These are phyloP conservation scores for Amphimedon queenslandica DNA, from an alignment of 37 sponge, comb jelly and placozoan species.

Conservation along the genomic window DNA sequence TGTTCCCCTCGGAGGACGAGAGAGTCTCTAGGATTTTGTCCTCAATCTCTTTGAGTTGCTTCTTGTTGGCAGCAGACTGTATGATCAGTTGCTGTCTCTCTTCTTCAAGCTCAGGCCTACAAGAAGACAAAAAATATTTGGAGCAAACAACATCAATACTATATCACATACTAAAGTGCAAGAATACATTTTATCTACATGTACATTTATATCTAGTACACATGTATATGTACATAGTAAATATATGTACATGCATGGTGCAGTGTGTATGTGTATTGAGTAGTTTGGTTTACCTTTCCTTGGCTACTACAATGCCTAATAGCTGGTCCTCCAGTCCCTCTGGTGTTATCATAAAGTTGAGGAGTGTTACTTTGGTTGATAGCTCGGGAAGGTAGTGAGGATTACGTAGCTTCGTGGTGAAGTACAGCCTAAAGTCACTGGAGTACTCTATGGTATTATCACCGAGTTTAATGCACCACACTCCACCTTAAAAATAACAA, in stretches of 20 bases:
- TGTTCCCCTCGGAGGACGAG: conserved; percentile 97
- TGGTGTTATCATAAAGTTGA: conserved; percentile 99
- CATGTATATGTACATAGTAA: no score
- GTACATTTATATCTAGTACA: no score
- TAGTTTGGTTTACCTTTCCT: conserved; percentile 95
- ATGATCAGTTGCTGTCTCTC: conserved; percentile 94
- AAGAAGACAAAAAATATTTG: background rate
- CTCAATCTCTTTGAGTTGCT: conserved; percentile 97
- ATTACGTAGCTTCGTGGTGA: conserved; percentile 97
- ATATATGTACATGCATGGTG: no score
- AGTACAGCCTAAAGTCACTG: conserved; percentile 90
- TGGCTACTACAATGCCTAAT: conserved; percentile 97
- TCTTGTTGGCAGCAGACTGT: conserved; percentile 96
- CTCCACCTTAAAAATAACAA: conserved; percentile 57
- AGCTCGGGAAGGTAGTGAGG: conserved; percentile 99
- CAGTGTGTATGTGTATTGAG: no score
- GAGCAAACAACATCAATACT: no score
- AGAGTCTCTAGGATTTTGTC: conserved; percentile 99
- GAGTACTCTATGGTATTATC: conserved; percentile 96
- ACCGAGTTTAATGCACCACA: conserved; percentile 94
- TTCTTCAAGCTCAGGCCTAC: conserved; percentile 97
- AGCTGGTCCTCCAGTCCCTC: conserved; percentile 98
- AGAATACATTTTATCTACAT: no score
- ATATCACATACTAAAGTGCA: no score
- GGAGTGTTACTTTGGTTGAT: conserved; percentile 89